Percentiles rank a stretch among this genome's conserved stretches.
phyloP scores from a whole-genome alignment of 2,888 invertebrate species.

The Polydrusus pterygomalis region DNA sequence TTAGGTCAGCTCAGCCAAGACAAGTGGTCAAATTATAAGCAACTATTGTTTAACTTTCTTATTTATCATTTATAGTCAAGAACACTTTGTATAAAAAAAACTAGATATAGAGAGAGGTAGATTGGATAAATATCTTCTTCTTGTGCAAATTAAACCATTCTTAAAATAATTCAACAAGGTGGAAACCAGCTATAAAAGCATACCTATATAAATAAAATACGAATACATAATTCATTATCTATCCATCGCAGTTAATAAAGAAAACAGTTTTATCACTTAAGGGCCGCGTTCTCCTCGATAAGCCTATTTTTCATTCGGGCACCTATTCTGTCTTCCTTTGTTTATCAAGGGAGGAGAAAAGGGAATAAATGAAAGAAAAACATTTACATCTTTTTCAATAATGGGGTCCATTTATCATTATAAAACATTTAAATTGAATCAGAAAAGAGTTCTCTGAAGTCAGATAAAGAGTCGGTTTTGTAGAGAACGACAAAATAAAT shows the following conservation, averaged over 20 bases:
- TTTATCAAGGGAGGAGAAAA: not conserved
- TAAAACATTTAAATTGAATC: conserved; percentile 2
- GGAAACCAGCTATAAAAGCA: not conserved
- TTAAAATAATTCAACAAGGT: not conserved
- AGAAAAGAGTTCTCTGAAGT: not conserved
- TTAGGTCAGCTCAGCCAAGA: no score
- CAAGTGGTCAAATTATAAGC: no score
- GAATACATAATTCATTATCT: not conserved
- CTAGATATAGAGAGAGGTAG: no score
- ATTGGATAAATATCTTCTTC: no score
- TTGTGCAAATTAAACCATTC: no score
- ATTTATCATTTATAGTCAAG: no score
- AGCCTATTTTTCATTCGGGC: conserved; percentile 8
- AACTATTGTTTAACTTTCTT: no score
- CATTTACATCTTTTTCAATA: conserved; percentile 2
- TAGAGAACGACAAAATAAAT: not conserved
- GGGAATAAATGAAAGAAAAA: not conserved
- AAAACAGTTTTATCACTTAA: conserved; percentile 17
- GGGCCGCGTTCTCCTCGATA: not conserved
- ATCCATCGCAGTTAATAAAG: not conserved
- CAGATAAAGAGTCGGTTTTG: not conserved
- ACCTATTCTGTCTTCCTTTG: conserved; percentile 23
- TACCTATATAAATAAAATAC: conserved; percentile 4
- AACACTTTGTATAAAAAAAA: no score
- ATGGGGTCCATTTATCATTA: conserved; percentile 10